Conservation (phyloP, 2,888 invertebrate species). For the Catocala nupta region DNA sequence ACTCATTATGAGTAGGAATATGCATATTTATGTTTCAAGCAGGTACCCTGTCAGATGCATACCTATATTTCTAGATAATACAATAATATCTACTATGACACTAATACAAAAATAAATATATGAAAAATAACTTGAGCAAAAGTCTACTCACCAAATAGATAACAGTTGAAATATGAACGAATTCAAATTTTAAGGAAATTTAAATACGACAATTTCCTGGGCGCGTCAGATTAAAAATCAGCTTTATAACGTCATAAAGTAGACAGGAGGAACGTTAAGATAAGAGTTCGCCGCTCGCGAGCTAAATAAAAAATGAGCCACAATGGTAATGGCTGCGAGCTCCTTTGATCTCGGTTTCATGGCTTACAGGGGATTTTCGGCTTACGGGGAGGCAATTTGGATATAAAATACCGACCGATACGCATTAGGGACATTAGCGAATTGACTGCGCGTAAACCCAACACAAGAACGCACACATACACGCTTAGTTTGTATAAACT, state of each 20-base stretch:
- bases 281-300: slow-evolving; percentile 75
- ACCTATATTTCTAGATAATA: no score
- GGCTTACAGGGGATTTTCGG: slow-evolving; percentile 82
- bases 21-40: no score
- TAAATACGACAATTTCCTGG: slow-evolving; percentile 71
- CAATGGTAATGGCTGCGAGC: slow-evolving; percentile 82
- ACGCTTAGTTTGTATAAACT: not conserved
- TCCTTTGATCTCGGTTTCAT: slow-evolving; percentile 86
- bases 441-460: slow-evolving; percentile 64
- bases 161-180: slow-evolving; percentile 47
- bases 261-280: slow-evolving; percentile 79
- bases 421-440: slow-evolving; percentile 82
- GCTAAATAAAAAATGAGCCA: slow-evolving; percentile 87
- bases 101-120: no score
- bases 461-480: slow-evolving; percentile 11
- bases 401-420: slow-evolving; percentile 81
- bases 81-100: no score
- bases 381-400: slow-evolving; percentile 80
- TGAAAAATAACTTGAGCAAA: no score
- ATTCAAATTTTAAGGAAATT: slow-evolving; percentile 56
- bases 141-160: slow-evolving; percentile 29
- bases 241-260: slow-evolving; percentile 87
- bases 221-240: slow-evolving; percentile 86
- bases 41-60: no score
- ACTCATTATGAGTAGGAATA: no score